Base-by-base conservation (phyloP, 2,888 invertebrate genomes). In the Gastracanthus pulcherrimus region DNA sequence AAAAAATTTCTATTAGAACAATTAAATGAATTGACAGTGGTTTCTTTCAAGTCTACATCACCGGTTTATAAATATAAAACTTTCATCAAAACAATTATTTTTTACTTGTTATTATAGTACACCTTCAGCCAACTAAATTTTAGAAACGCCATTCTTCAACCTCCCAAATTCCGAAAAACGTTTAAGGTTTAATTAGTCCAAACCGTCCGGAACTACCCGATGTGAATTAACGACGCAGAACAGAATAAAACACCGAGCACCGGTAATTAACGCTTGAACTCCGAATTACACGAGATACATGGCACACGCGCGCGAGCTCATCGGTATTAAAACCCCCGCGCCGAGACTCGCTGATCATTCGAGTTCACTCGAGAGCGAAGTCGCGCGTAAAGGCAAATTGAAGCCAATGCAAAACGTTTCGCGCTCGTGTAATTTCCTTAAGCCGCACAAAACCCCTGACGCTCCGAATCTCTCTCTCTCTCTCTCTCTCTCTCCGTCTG, bases 351-450 rank as follows among this genome's bases (percentile, higher is more conserved):
- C n/a, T n/a, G n/a, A n/a, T n/a, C n/a, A n/a, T n/a, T n/a, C n/a
- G n/a, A n/a, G 45, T n/a, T 51, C 23, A 23, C 51, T 51, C 60
- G 31, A 62, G n/a, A 62, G 62, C 19, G 34, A 11, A 62, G 62
- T 62, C 62, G 19, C 16, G 36, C 36, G 34, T 60, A 51, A 48
- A 75, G 19, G 51, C 75, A 64, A 75, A 75, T 75, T 75, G 64
- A 51, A 76, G 55, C 51, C 67, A 55, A 67, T 51, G 76, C 67
- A 64, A 67, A 67, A 67, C 55, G 67, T 19, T 34, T 60, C 51
- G 64, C 34, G 45, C 74, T n/a, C 69, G 67, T 58, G 76, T 60
- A 69, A 69, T 69, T 69, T 69, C 58, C 69, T 69, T 55, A 51
- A 76, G 55, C 76, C 45, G 45, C 55, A 31, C 26, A 58, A 76